Conservation (phyloP, 1,140 invertebrate genomes). For the Patella vulgata region DNA sequence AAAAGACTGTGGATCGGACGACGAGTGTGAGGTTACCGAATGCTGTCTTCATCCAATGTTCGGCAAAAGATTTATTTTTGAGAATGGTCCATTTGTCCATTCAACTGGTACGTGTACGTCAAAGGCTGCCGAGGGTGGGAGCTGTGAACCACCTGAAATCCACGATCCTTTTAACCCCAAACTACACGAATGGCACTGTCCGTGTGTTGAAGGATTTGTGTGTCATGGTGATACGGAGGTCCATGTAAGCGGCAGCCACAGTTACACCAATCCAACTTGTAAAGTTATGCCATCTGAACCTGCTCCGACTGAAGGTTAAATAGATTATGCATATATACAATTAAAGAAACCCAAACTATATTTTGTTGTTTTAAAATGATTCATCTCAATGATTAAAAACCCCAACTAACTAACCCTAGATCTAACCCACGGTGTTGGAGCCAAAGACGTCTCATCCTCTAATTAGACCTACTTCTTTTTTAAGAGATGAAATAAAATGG, state of each 20-base stretch:
- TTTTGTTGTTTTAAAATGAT: no score
- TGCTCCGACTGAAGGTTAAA: no score
- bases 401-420: no score
- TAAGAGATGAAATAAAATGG: no score
- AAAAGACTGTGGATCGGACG: not conserved
- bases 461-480: no score
- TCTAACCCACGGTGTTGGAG: no score
- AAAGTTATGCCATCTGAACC: no score
- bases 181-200: conserved; percentile 7
- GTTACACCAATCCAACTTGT: conserved; percentile 2
- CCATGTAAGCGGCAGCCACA: not conserved
- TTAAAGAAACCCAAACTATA: no score
- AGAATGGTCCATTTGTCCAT: not conserved
- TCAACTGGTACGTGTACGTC: not conserved
- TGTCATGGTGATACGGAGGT: conserved; percentile 2
- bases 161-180: conserved; percentile 7
- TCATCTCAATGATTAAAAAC: no score
- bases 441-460: no score
- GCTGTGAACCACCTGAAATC: conserved; percentile 1
- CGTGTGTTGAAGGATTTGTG: not conserved
- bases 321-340: no score
- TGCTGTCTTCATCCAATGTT: conserved; percentile 1
- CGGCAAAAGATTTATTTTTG: not conserved
- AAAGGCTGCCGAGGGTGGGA: not conserved
- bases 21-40: not conserved